Evolutionary conservation across 2,797 vertebrate genomes (phyloP), one percentile per base, ranked within the genome.

Genomic region (Sus cebifrons): DNA sequence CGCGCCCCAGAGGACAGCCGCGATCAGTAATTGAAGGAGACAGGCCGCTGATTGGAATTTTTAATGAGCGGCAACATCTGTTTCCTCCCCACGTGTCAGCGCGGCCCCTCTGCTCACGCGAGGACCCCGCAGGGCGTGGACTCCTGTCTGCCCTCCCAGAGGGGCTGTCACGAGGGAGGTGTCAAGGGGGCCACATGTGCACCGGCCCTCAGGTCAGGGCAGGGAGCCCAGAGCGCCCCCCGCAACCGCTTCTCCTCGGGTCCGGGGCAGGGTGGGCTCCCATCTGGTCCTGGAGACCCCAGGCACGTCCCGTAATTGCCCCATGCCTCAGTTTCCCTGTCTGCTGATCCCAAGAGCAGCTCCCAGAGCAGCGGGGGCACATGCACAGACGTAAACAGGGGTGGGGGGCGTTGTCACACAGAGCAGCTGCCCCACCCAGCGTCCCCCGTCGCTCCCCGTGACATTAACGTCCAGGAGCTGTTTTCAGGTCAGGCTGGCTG

Each of bases 1-100:
- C 17, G 2, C 93, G 83, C 96, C 96, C 96, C 97, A 36, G 96
- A 40, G 78, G 94, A 96, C 40, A 96, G 40, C 95, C 85, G 96
- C 90, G 91, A 96, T 95, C 96, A 98, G 97, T 98, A 98, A 98
- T 92, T 82, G 98, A 90, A 98, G 97, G 95, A 96, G 98, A 98
- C 95, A 84, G 91, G 97, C 56, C 4, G 78, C 70, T 40, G 58
- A 96, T 6, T 62, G 96, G 96, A 96, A 97, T 96, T 95, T 97
- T 95, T 98, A 98, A 98, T 95, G 98, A 98, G 97, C 49, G 56
- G 90, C 82, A 97, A 96, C 98, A 98, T 97, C 98, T 98, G 98
- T 92, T 98, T 97, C 65, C 94, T 74, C 78, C 86, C 94, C 18
- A 6, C 0, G 32, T 2, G 58, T 85, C 32, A 70, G 95, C 79